phyloP scores from a whole-genome alignment of 2,888 invertebrate genomes.

The Bedellia somnulentella region DNA sequence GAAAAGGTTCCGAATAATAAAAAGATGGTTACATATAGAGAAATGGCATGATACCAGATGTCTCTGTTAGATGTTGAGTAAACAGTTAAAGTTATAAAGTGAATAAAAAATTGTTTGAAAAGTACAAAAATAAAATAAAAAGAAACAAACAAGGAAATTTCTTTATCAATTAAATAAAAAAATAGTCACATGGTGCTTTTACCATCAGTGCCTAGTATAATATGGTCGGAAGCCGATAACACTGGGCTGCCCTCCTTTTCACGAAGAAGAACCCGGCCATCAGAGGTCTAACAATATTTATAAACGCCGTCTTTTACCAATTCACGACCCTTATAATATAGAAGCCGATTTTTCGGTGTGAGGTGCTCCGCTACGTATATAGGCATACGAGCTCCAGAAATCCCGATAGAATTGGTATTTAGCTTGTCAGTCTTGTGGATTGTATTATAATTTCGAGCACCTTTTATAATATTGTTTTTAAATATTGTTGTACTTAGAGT shows the following conservation, averaged over 20 bases:
- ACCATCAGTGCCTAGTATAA: too few species aligned
- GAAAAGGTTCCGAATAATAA: too few species aligned
- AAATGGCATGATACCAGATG: too few species aligned
- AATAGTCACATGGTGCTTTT: too few species aligned
- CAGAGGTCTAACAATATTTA: neutral
- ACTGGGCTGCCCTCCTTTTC: neutral
- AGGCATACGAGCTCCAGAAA: neutral
- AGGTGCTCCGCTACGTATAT: conserved; percentile 1
- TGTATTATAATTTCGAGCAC: neutral
- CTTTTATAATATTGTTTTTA: neutral
- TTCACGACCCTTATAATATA: neutral
- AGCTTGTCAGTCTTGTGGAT: neutral
- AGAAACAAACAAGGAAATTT: too few species aligned
- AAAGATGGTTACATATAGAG: too few species aligned
- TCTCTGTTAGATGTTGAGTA: too few species aligned
- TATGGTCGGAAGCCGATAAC: too few species aligned
- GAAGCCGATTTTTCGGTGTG: neutral
- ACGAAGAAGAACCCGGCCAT: neutral
- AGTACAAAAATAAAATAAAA: too few species aligned
- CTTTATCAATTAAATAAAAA: too few species aligned
- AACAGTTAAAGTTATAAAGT: too few species aligned
- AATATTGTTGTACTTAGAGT: neutral
- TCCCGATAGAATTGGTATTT: neutral
- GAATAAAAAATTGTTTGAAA: too few species aligned
- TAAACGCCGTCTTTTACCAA: neutral